A percentile compares a stretch with the other conserved stretches of the same genome.
phyloP scores from a whole-genome alignment of 2,797 vertebrate genomes.

The Lutra lutra region DNA sequence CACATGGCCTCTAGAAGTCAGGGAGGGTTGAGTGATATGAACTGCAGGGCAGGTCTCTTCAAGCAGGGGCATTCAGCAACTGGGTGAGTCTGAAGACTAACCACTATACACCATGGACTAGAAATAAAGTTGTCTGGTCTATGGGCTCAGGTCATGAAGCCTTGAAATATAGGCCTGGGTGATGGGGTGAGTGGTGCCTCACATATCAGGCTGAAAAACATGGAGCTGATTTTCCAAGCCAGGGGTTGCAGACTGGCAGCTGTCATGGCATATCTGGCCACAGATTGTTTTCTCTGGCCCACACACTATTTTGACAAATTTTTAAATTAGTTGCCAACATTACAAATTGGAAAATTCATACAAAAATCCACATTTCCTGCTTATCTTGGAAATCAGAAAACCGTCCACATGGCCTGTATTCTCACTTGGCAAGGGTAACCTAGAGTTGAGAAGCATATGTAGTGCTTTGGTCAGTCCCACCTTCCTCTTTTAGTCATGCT shows the following conservation, averaged over 20 bases:
- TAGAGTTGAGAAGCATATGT: background rate
- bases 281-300: background rate
- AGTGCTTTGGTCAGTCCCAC: too few species aligned
- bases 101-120: accelerated
- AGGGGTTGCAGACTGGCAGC: background rate
- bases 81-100: background rate
- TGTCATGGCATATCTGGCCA: background rate
- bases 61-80: background rate
- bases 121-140: background rate
- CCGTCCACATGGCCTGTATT: background rate
- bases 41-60: background rate
- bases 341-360: background rate
- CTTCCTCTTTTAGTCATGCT: background rate
- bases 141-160: background rate
- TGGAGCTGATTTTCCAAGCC: background rate
- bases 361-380: background rate
- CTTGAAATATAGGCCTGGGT: background rate
- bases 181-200: accelerated
- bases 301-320: background rate
- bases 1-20: background rate
- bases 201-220: background rate
- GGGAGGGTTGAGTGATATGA: background rate
- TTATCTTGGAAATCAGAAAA: background rate
- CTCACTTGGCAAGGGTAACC: background rate
- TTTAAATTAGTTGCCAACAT: background rate